A percentile compares a stretch with the other conserved stretches of the same genome.
phyloP scores from a whole-genome alignment of 2,797 vertebrate species.

The Sciurus carolinensis region DNA sequence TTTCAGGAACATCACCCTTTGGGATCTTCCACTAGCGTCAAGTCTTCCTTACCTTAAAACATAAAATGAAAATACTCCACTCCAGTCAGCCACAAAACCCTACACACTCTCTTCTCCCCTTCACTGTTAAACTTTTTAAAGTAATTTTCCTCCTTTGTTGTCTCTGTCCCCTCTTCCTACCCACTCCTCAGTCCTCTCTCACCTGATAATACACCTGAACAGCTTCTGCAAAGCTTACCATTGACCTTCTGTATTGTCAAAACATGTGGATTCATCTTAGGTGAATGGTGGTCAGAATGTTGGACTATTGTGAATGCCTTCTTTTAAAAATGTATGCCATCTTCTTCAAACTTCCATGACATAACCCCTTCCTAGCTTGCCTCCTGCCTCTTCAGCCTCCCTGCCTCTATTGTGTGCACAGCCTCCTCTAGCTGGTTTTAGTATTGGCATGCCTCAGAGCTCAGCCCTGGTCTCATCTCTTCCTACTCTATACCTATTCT shows the following conservation, averaged over 20 bases:
- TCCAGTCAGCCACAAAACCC: neutral
- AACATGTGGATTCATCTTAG: neutral
- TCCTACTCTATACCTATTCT: neutral
- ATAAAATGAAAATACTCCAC: neutral
- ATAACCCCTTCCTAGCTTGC: neutral
- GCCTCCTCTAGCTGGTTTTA: neutral
- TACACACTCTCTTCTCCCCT: neutral
- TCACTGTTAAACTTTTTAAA: neutral
- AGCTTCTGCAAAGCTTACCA: neutral
- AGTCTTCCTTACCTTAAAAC: constrained; percentile 10
- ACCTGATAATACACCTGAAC: neutral
- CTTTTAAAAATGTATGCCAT: neutral
- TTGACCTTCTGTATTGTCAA: neutral
- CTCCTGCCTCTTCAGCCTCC: neutral
- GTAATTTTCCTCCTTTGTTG: neutral
- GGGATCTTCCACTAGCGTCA: neutral
- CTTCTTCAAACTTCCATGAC: neutral
- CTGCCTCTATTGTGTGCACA: neutral
- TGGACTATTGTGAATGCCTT: neutral
- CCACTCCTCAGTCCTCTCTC: neutral
- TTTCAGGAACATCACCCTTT: neutral
- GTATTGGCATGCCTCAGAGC: neutral
- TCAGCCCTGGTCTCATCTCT: neutral
- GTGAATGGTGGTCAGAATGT: neutral
- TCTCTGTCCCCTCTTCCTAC: neutral